Conservation (phyloP, 1,140 invertebrate genomes). For the Drosophila sucinea region DNA sequence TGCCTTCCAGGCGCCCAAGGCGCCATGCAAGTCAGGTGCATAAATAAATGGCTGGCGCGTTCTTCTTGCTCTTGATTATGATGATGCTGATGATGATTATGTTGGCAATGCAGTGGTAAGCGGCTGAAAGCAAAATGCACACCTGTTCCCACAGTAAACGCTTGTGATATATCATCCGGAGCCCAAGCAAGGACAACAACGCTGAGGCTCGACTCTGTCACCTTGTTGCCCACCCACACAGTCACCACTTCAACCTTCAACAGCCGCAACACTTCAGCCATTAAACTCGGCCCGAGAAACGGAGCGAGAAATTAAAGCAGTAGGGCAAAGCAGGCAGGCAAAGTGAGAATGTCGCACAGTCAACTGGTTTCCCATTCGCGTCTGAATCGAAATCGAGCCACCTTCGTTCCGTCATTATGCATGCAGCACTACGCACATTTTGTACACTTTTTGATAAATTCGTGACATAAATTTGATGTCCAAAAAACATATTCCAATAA, state of each 20-base stretch:
- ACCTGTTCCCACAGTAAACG: constrained; percentile 58
- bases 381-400: not conserved
- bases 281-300: constrained; percentile 23
- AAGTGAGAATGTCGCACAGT: constrained; percentile 25
- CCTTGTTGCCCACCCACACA: constrained; percentile 23
- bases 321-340: constrained; percentile 17
- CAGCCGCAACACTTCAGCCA: constrained; percentile 31
- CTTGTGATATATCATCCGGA: constrained; percentile 62
- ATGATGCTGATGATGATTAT: constrained; percentile 49
- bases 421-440: constrained; percentile 14
- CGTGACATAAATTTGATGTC: no score
- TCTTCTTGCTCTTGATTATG: constrained; percentile 15
- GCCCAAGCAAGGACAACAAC: constrained; percentile 34
- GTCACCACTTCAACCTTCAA: constrained; percentile 15
- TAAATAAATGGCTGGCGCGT: constrained; percentile 64
- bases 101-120: constrained; percentile 60
- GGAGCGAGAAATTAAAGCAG: constrained; percentile 53
- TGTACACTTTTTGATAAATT: not conserved
- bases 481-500: not conserved
- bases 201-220: constrained; percentile 16
- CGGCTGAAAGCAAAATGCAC: constrained; percentile 58
- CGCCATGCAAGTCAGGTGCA: constrained; percentile 70
- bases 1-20: constrained; percentile 17
- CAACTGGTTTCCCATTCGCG: constrained; percentile 27
- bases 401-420: constrained; percentile 6